Evolutionary conservation across 2,888 invertebrate genomes (phyloP), one percentile per base, ranked within the genome.

Genomic region (Tiliacea aurago): DNA sequence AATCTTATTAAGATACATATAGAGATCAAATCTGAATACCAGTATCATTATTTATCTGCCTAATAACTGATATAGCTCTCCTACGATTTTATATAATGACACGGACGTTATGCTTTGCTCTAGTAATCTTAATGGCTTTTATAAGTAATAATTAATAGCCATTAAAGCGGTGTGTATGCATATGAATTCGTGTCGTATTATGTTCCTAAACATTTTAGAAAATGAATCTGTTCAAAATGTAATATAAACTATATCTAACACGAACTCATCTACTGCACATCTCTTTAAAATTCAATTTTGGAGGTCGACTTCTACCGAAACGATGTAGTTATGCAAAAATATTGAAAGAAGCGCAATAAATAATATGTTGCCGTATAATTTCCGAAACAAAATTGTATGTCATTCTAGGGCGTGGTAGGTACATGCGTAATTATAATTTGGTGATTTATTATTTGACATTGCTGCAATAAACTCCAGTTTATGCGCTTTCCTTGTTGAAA

Each of bases 331-430:
- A 88, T 86, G 88, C 80, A 84, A 87, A 88, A 85, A 90, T 91
- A 93, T 92, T 90, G 91, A 92, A 92, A 93, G 93, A 94, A 93
- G 92, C 89, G 85, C 89, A 92, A 94, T 95, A 95, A 95, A 95
- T 95, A 94, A 93, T 90, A 88, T 86, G 88, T 91, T 87, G 90
- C 91, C 86, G 90, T 94, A 90, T 94, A 94, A 95, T 95, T 95
- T 94, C 91, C 89, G 90, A 93, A 91, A 90, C 89, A 90, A 93
- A 95, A 94, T 95, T 94, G 91, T 93, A 93, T 92, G 92, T 93
- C 93, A 91, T 93, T 93, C 89, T 90, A 92, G 92, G 94, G 94
- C 92, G 95, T 94, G 94, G 93, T 89, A 87, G 89, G 90, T 91
- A 87, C 90, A 90, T 90, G 89, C 89, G 91, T 92, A 94, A 94